Evolutionary conservation across 2,888 invertebrate species (phyloP).

Genomic region (Latrodectus elegans): DNA sequence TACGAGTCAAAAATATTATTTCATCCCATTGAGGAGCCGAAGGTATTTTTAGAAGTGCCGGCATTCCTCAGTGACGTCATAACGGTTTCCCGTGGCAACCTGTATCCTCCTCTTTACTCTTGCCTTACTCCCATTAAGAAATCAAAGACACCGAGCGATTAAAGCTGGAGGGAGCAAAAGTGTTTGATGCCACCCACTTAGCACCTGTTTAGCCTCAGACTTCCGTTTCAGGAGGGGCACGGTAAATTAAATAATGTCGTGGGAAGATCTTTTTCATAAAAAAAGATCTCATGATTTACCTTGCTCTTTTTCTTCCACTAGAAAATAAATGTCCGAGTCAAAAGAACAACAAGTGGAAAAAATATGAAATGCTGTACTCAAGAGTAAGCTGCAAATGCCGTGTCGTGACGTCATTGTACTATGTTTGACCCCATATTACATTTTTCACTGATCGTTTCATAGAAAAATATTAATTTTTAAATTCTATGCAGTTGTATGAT

Average conservation of each 20-base stretch:
- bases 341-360: too few relatives aligned
- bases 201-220: conserved; percentile 24
- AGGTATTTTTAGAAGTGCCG: conserved; percentile 65
- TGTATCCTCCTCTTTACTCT: conserved; percentile 43
- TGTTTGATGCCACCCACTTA: not conserved
- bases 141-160: conserved; percentile 50
- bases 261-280: not conserved
- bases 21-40: conserved; percentile 54
- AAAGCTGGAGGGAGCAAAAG: conserved; percentile 43
- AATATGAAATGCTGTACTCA: too few relatives aligned
- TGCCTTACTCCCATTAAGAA: conserved; percentile 44
- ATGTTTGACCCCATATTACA: too few relatives aligned
- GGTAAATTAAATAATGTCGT: conserved; percentile 18
- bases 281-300: too few relatives aligned
- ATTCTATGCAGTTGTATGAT: too few relatives aligned
- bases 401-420: too few relatives aligned
- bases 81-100: conserved; percentile 67
- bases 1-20: conserved; percentile 52
- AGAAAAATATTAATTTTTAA: too few relatives aligned
- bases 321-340: too few relatives aligned
- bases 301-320: too few relatives aligned
- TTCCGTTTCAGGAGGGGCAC: conserved; percentile 23
- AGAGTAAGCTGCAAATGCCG: too few relatives aligned
- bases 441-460: too few relatives aligned
- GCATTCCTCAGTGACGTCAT: conserved; percentile 59